Percentiles rank a stretch among this genome's conserved stretches.
phyloP scores from a whole-genome alignment of 2,113 vertebrate species.

The Xiphias gladius region DNA sequence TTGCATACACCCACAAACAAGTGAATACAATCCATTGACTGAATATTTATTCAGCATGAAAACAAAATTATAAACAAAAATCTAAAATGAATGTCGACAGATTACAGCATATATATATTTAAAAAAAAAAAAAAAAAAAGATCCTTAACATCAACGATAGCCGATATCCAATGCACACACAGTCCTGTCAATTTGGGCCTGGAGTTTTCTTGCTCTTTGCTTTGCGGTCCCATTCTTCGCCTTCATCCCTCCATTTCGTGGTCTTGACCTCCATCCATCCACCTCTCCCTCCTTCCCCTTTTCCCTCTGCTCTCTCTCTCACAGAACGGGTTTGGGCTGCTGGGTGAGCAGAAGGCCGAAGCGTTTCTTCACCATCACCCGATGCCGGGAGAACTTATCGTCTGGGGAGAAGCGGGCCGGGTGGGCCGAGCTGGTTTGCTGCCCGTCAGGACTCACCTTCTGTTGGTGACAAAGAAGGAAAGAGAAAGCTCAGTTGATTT shows the following conservation, averaged over 20 bases:
- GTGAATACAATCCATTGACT: not conserved
- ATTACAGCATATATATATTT: not conserved
- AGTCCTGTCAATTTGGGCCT: not conserved
- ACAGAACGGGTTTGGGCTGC: constrained; percentile 88
- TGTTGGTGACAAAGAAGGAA: constrained; percentile 55
- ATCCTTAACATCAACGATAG: not conserved
- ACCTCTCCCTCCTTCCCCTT: not conserved
- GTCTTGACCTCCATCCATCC: not conserved
- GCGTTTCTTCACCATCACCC: constrained; percentile 91
- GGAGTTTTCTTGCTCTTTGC: not conserved
- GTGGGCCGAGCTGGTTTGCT: constrained; percentile 91
- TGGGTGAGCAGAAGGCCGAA: constrained; percentile 92
- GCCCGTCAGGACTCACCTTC: constrained; percentile 84
- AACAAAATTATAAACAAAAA: constrained; percentile 10
- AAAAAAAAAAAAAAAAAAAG: constrained; percentile 17
- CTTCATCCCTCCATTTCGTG: not conserved
- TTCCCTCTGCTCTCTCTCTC: constrained; percentile 1
- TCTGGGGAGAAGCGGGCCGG: constrained; percentile 94
- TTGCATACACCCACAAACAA: not conserved
- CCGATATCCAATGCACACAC: not conserved
- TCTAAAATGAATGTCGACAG: not conserved
- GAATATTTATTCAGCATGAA: constrained; percentile 48
- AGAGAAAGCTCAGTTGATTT: not conserved
- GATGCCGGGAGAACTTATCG: constrained; percentile 92
- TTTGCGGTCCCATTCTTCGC: not conserved